Evolutionary conservation across 1,140 invertebrate genomes (phyloP).

Genomic region (Scaptomyza hsui): DNA sequence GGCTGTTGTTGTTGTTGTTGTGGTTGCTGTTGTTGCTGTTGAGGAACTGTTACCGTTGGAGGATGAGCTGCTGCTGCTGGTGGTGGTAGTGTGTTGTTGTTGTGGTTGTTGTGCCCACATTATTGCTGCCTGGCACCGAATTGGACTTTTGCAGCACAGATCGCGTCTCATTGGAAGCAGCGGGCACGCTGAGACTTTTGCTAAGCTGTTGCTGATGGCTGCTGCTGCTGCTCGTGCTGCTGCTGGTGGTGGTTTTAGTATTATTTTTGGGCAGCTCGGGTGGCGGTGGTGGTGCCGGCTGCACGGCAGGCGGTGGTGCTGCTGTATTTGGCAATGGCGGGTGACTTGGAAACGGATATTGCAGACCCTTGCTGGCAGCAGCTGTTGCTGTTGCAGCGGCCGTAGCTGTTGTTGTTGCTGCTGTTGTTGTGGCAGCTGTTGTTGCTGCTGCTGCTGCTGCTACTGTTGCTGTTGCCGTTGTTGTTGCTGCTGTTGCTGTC

Average conservation of each 20-base stretch:
- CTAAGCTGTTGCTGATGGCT: conserved; percentile 46
- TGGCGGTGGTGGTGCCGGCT: conserved; percentile 69
- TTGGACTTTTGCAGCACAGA: conserved; percentile 81
- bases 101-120: conserved; percentile 69
- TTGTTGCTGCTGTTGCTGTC: neutral
- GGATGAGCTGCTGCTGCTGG: conserved; percentile 30
- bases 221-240: conserved; percentile 4
- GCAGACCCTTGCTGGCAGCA: conserved; percentile 86
- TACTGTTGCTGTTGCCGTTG: neutral
- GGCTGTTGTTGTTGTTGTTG: conserved; percentile 52
- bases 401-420: conserved; percentile 36
- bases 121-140: conserved; percentile 84
- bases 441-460: conserved; percentile 12
- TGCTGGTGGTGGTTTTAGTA: neutral
- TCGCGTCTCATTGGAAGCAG: conserved; percentile 28
- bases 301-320: conserved; percentile 67
- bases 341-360: conserved; percentile 93
- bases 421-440: conserved; percentile 7
- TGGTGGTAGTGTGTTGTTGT: conserved; percentile 20
- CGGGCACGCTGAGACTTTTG: conserved; percentile 76
- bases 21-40: conserved; percentile 49
- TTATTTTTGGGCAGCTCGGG: conserved; percentile 46
- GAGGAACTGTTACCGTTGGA: conserved; percentile 82
- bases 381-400: neutral
- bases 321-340: conserved; percentile 86